These are phyloP conservation scores for Steatornis caripensis DNA, from an alignment of 2,113 vertebrate genomes.

Conservation along the genomic window DNA sequence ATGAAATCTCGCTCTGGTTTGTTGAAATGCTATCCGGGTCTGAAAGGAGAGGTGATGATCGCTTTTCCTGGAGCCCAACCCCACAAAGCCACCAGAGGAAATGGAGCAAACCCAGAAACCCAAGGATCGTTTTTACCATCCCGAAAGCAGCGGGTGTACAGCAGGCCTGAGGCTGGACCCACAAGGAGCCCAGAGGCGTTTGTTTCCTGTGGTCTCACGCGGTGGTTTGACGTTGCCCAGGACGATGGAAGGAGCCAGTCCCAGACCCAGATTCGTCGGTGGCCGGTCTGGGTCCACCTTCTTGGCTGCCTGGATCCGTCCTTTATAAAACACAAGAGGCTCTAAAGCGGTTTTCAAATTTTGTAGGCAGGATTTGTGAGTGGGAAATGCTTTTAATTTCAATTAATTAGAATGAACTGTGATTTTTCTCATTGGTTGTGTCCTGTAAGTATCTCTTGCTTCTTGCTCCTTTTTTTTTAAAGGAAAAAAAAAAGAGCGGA, in stretches of 20 bases:
- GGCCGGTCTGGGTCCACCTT: not conserved
- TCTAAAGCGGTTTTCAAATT: not conserved
- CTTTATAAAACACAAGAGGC: not conserved
- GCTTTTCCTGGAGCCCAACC: not conserved
- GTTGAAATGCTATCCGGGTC: not conserved
- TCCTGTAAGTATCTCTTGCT: not conserved
- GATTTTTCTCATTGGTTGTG: not conserved
- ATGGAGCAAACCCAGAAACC: not conserved
- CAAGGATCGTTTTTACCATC: not conserved
- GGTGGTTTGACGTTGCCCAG: not conserved
- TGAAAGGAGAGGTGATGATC: not conserved
- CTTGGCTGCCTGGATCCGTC: not conserved
- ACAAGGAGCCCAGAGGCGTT: not conserved
- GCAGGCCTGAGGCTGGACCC: not conserved
- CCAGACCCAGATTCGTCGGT: not conserved
- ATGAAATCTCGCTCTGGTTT: not conserved
- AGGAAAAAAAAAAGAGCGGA: accelerated
- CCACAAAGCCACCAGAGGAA: not conserved
- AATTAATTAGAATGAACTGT: not conserved
- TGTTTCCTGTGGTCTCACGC: accelerated
- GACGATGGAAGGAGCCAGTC: not conserved
- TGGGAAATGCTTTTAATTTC: not conserved
- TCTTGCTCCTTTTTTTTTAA: not conserved
- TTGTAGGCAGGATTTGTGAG: not conserved
- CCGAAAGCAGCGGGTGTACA: not conserved